Conservation (phyloP, 1,140 invertebrate genomes). For the Camponotus floridanus region DNA sequence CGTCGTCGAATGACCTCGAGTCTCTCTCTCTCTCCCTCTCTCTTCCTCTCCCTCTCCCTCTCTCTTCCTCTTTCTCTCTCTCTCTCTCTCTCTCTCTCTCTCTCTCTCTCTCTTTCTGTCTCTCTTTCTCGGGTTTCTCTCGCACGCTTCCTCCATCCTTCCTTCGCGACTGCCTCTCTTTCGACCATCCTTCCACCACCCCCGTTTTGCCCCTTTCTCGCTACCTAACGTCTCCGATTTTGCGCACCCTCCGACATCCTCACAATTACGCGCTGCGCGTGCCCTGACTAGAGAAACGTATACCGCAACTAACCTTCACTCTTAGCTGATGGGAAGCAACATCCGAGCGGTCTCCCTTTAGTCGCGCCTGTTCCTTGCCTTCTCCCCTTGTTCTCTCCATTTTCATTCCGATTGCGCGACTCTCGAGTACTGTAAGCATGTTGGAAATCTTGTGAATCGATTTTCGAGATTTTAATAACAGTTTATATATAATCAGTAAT, state of each 20-base stretch:
- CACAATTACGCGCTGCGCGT: constrained; percentile 85
- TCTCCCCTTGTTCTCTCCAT: constrained; percentile 6
- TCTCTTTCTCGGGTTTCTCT: constrained; percentile 70
- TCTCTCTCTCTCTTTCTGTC: constrained; percentile 3
- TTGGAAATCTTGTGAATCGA: constrained; percentile 3
- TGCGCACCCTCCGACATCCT: constrained; percentile 78
- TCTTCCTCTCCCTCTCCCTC: constrained; percentile 64
- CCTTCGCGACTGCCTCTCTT: constrained; percentile 31
- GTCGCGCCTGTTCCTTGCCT: constrained; percentile 19
- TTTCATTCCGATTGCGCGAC: constrained; percentile 26
- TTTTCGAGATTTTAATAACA: neutral
- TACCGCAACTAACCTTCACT: constrained; percentile 77
- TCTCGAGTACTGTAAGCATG: neutral
- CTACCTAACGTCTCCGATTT: constrained; percentile 63
- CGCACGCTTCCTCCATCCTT: constrained; percentile 12
- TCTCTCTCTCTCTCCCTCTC: constrained; percentile 58
- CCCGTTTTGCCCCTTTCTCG: constrained; percentile 64
- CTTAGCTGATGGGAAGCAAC: constrained; percentile 63
- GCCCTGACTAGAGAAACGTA: constrained; percentile 83
- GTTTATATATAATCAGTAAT: neutral
- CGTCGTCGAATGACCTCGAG: constrained; percentile 71
- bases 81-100: constrained; percentile 61
- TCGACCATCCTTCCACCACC: constrained; percentile 12
- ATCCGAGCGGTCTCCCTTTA: constrained; percentile 59
- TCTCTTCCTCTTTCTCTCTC: constrained; percentile 20